These are phyloP conservation scores for Pollenia griseotomentosa DNA, from an alignment of 2,888 invertebrate species.

Conservation along the genomic window DNA sequence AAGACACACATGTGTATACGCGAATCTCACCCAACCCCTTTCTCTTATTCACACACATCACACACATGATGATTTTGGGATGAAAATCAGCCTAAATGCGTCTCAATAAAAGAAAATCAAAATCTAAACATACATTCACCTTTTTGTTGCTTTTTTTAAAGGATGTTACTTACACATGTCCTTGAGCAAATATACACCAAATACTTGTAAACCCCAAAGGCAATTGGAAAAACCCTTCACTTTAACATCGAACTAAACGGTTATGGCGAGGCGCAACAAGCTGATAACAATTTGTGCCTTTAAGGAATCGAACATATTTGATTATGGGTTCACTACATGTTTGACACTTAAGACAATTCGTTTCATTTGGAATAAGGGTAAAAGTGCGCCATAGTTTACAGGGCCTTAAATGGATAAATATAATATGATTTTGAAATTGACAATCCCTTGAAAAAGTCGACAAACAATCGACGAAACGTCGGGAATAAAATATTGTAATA, in stretches of 20 bases:
- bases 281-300: conserved; percentile 66
- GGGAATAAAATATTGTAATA: too few species aligned
- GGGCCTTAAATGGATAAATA: background rate
- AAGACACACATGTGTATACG: conserved; percentile 10
- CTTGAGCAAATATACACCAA: conserved; percentile 58
- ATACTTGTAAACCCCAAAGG: conserved; percentile 45
- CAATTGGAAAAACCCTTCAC: conserved; percentile 60
- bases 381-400: background rate
- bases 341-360: conserved; percentile 7
- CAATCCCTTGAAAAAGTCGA: too few species aligned
- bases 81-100: conserved; percentile 53
- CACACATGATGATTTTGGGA: conserved; percentile 8
- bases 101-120: conserved; percentile 56
- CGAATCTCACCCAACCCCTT: conserved; percentile 57
- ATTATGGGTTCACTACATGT: conserved; percentile 57
- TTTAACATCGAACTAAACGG: conserved; percentile 45
- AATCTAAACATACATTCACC: conserved; percentile 24
- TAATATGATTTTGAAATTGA: too few species aligned
- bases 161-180: conserved; percentile 68
- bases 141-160: conserved; percentile 49
- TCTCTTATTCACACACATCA: background rate
- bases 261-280: conserved; percentile 68
- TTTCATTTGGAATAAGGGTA: background rate
- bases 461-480: too few species aligned
- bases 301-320: conserved; percentile 58